Conservation (phyloP, 2,797 vertebrate genomes). For the Phylloscopus collybita region DNA sequence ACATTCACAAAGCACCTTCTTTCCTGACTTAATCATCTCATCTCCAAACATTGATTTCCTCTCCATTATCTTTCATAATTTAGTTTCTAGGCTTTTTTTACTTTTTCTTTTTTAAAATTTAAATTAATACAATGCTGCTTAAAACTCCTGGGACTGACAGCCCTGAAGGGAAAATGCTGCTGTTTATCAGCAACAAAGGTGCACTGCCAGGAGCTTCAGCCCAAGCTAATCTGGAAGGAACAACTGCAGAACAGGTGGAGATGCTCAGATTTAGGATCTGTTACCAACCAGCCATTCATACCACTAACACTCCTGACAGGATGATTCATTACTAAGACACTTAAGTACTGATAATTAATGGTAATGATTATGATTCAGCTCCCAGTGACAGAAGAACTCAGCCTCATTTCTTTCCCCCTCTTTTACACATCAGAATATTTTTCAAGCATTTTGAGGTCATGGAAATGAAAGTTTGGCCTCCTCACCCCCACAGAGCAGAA, state of each 20-base stretch:
- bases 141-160: neutral
- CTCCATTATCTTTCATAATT: neutral
- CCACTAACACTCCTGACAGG: neutral
- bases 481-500: neutral
- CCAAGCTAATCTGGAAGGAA: neutral
- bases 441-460: neutral
- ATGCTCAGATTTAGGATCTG: neutral
- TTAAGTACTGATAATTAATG: conserved; percentile 17
- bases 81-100: neutral
- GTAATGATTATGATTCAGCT: conserved; percentile 3
- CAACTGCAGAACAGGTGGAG: neutral
- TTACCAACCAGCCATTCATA: neutral
- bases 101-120: neutral
- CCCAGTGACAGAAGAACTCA: neutral
- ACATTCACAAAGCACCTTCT: neutral
- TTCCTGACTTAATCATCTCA: neutral
- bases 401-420: neutral
- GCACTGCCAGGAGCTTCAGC: neutral
- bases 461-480: neutral
- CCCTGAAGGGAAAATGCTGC: neutral
- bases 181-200: neutral
- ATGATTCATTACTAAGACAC: conserved; percentile 1
- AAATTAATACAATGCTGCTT: neutral
- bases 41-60: neutral
- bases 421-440: neutral